Evolutionary conservation across 2,113 vertebrate species (phyloP), one percentile per base, ranked within the genome.

Genomic region (Pteruthius melanotis): DNA sequence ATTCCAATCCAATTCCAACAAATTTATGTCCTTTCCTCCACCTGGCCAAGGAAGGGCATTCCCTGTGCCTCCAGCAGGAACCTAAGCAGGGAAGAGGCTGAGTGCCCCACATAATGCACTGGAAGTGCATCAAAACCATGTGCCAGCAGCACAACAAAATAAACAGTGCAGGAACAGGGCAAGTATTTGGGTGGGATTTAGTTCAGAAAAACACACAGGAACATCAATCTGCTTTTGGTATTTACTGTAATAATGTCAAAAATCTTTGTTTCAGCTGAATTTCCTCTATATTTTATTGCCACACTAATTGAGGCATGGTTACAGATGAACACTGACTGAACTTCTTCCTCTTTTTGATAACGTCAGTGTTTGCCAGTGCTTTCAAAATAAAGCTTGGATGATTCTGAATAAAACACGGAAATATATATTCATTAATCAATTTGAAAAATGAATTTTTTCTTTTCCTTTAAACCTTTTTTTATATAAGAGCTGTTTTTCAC

Each of bases 31-130:
- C n/a, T 20, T 39, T 27, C 8, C 8, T n/a, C 6, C 22, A 31
- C 21, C 31, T 49, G 54, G 72, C 53, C 56, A 69, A 72, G n/a
- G 21, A 24, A 37, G 3, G 0, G 64, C 5, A 2, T 15, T 54
- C 13, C n/a, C 22, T 20, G 80, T 26, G 39, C 20, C 81, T 42
- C 17, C 35, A 44, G 53, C 27, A 59, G 71, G 71, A 44, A 2
- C 26, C 33, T 3, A 2, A 23, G 54, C 53, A 56, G 42, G 33
- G 42, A 8, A 7, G 21, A 31, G 49, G 42, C 16, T 4, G 7
- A 66, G 52, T 6, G 61, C 35, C 44, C 39, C 68, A 2, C 0
- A 0, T 0, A 22, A 14, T 0, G 15, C 47, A 8, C 0, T 7
- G 39, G 10, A 65, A 26, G 31, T 0, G 26, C 61, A 68, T 27